Conservation (phyloP, 2,797 vertebrate species). For the Brachyrhaphis roseni region DNA sequence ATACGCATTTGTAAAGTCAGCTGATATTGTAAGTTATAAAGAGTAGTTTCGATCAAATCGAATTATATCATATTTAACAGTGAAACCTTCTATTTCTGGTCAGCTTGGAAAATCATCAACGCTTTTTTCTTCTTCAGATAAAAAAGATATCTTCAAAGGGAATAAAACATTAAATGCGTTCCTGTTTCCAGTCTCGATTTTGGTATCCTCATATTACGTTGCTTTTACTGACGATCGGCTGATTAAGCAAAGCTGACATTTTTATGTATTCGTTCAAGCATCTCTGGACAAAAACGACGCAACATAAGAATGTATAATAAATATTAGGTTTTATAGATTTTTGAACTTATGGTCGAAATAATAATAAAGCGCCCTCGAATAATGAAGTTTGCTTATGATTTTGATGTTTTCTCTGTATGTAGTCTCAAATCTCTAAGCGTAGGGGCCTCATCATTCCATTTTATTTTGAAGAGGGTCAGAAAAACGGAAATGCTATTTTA, state of each 20-base stretch:
- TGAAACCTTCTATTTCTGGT: not conserved
- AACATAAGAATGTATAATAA: not conserved
- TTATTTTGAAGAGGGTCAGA: not conserved
- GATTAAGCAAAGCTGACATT: not conserved
- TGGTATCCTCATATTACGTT: not conserved
- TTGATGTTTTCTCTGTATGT: not conserved
- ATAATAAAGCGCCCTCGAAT: not conserved
- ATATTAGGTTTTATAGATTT: not conserved
- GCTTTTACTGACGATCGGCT: not conserved
- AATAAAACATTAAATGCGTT: not conserved
- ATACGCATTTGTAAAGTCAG: not conserved
- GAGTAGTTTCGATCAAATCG: too few species aligned
- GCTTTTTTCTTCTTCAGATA: not conserved
- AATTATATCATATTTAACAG: not conserved
- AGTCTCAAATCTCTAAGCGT: not conserved
- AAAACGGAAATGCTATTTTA: not conserved
- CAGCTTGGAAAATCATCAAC: not conserved
- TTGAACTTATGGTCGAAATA: not conserved
- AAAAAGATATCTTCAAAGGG: not conserved
- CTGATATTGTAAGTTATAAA: not conserved
- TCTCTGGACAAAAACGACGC: not conserved
- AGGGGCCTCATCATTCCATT: not conserved
- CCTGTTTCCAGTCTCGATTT: not conserved
- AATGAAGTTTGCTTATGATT: not conserved
- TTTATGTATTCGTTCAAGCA: not conserved